Percentiles rank a stretch among this genome's conserved stretches.
phyloP scores from a whole-genome alignment of 2,888 invertebrate species.

The Rambutsinella grinnellia region DNA sequence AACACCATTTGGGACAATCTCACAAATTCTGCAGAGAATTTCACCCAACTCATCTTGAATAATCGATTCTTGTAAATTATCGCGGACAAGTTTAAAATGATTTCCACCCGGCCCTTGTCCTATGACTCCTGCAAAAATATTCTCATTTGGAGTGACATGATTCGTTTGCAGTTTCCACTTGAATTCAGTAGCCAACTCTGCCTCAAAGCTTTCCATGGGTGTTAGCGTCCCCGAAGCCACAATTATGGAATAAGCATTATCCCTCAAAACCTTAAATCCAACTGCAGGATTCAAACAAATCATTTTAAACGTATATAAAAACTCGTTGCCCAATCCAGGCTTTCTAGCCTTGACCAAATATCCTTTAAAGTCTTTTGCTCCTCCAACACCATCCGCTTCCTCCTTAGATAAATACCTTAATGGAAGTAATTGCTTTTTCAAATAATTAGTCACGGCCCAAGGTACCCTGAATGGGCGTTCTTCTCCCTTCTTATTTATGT shows the following conservation, averaged over 20 bases:
- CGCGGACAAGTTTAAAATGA: neutral
- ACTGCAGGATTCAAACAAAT: conserved; percentile 58
- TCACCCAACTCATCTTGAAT: conserved; percentile 28
- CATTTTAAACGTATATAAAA: conserved; percentile 5
- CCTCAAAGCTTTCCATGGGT: conserved; percentile 44
- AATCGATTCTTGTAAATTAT: neutral
- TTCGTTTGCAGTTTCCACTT: neutral
- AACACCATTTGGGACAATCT: conserved; percentile 54
- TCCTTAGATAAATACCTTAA: neutral
- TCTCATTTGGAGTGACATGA: neutral
- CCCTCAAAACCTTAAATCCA: conserved; percentile 37
- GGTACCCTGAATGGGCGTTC: neutral
- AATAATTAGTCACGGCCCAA: neutral
- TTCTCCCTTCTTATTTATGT: too few species aligned
- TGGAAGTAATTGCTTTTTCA: neutral
- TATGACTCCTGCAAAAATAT: neutral
- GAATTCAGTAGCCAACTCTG: conserved; percentile 30
- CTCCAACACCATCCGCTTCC: neutral
- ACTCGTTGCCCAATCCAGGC: neutral
- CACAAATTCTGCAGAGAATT: conserved; percentile 34
- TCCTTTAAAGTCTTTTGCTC: neutral
- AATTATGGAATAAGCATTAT: conserved; percentile 41
- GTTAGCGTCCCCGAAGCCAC: conserved; percentile 58
- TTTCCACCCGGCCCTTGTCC: conserved; percentile 1
- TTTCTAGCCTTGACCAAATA: neutral